Percentiles rank a stretch among this genome's conserved stretches.
These are phyloP conservation scores for Lepidonotus clava DNA, from an alignment of 2,888 invertebrate species.

Conservation along the genomic window DNA sequence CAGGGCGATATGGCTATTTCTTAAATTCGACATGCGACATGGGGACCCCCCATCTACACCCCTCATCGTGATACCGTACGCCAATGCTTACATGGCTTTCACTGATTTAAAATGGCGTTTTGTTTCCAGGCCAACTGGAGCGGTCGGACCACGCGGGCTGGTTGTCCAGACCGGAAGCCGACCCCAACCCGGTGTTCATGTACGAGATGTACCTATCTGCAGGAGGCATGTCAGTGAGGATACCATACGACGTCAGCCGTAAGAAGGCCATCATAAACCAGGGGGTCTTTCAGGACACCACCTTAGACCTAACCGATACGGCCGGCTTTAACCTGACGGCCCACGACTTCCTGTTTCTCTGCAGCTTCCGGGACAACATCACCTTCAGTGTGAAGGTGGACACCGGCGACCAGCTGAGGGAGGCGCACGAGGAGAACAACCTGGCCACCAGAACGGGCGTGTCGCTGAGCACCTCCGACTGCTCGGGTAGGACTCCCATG, in stretches of 20 bases:
- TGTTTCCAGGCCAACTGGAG: neutral
- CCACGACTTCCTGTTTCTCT: constrained; percentile 26
- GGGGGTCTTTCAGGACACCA: neutral
- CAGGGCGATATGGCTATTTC: too few species aligned
- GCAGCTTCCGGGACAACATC: neutral
- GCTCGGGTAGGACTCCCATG: neutral
- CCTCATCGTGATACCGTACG: too few species aligned
- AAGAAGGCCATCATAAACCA: neutral
- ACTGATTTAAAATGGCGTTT: neutral
- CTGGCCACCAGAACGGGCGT: neutral
- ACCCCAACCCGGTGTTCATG: neutral
- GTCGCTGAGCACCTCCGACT: neutral
- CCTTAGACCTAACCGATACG: neutral
- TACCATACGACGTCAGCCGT: neutral
- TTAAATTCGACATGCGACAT: neutral
- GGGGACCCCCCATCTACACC: neutral
- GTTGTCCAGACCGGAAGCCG: neutral
- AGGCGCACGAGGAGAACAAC: constrained; percentile 48
- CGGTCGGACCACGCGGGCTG: neutral
- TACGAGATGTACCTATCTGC: neutral
- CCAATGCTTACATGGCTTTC: neutral
- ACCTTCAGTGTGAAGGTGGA: neutral
- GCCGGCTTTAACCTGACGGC: neutral
- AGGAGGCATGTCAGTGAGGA: neutral
- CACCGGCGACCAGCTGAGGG: neutral